Evolutionary conservation across 2,797 vertebrate genomes (phyloP).

Genomic region (Crenuchus spilurus): DNA sequence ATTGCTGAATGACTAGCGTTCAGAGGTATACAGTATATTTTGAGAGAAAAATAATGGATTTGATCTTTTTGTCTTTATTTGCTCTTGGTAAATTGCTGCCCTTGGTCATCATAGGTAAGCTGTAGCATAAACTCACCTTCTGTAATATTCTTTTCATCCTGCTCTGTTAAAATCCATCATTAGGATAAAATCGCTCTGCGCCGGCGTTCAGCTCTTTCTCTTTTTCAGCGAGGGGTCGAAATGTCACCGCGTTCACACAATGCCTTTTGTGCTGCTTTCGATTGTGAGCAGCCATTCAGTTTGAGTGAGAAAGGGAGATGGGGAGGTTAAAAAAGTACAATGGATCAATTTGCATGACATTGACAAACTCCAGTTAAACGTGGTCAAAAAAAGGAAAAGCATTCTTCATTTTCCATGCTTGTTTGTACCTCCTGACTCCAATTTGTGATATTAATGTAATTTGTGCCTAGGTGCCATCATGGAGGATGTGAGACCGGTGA

Average conservation of each 20-base stretch:
- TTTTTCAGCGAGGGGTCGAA: slow-evolving; percentile 15
- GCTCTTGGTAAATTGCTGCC: background rate
- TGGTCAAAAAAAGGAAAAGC: background rate
- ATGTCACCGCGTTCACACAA: slow-evolving; percentile 22
- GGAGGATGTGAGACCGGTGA: slow-evolving; percentile 37
- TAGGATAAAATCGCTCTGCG: background rate
- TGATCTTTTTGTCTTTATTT: background rate
- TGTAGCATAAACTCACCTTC: background rate
- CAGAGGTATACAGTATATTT: background rate
- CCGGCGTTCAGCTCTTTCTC: background rate
- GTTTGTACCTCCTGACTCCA: slow-evolving; percentile 29
- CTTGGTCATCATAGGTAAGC: background rate
- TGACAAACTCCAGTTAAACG: slow-evolving; percentile 19
- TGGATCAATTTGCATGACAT: slow-evolving; percentile 18
- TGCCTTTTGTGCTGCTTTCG: background rate
- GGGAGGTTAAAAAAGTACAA: background rate
- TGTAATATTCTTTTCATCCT: background rate
- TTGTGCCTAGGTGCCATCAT: slow-evolving; percentile 5
- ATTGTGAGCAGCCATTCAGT: background rate
- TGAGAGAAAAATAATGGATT: background rate
- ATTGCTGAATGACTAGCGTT: background rate
- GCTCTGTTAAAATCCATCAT: slow-evolving; percentile 18
- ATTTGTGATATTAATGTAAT: slow-evolving; percentile 47
- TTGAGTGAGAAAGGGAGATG: background rate
- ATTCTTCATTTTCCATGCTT: slow-evolving; percentile 33